Percentiles rank a stretch among this genome's conserved stretches.
Evolutionary conservation across 2,888 invertebrate species (phyloP).

Genomic region (Dinocampus coccinellae): DNA sequence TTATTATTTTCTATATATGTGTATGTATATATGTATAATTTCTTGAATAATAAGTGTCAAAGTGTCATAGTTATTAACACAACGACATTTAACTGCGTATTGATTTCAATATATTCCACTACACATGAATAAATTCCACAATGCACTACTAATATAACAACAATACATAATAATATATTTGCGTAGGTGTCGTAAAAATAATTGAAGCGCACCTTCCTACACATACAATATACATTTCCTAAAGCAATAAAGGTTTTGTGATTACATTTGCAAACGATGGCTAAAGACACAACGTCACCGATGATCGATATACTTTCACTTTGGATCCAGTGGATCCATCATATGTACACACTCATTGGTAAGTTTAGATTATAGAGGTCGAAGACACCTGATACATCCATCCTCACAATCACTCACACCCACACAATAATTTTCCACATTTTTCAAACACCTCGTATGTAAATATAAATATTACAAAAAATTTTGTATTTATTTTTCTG

Average conservation of each 20-base stretch:
- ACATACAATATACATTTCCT: background rate
- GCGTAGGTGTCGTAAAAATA: background rate
- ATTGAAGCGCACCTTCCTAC: background rate
- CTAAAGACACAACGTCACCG: background rate
- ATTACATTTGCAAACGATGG: background rate
- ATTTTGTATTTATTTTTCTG: background rate
- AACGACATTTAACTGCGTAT: background rate
- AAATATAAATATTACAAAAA: background rate
- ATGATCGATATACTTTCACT: conserved; percentile 1
- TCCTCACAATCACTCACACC: background rate
- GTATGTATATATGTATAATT: too few relatives aligned
- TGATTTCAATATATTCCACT: background rate
- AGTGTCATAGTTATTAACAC: conserved; percentile 3
- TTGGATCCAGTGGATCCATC: background rate
- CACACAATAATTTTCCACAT: background rate
- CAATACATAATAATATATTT: background rate
- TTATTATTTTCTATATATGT: too few relatives aligned
- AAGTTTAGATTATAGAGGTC: background rate
- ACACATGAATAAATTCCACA: background rate
- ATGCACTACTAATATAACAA: background rate
- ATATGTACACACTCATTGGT: background rate
- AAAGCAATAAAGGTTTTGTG: background rate
- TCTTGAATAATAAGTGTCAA: background rate
- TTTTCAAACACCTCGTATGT: background rate
- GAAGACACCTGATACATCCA: background rate